Conservation (phyloP, 2,113 vertebrate genomes). For the Alaudala cheleensis region DNA sequence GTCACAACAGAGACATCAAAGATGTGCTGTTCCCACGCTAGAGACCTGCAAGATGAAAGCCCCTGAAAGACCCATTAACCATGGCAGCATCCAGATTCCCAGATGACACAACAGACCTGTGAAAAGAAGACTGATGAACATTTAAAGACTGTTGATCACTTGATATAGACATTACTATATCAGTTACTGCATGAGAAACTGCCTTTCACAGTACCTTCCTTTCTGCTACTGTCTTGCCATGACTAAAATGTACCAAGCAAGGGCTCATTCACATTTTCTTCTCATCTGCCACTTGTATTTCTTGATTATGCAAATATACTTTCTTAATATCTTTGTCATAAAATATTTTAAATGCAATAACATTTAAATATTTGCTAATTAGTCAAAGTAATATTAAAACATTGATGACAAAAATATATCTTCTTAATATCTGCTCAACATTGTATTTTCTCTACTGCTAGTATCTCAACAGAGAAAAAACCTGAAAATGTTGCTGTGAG, state of each 20-base stretch:
- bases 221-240: not conserved
- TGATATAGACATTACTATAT: not conserved
- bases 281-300: not conserved
- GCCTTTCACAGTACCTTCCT: not conserved
- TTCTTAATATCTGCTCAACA: not conserved
- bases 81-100: not conserved
- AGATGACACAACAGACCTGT: not conserved
- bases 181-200: not conserved
- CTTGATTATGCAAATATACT: not conserved
- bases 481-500: not conserved
- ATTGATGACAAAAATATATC: not conserved
- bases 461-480: not conserved
- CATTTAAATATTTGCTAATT: not conserved
- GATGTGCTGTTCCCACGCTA: not conserved
- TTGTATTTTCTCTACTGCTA: not conserved
- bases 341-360: not conserved
- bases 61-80: not conserved
- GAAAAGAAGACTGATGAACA: not conserved
- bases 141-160: not conserved
- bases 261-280: not conserved
- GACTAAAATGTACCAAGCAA: not conserved
- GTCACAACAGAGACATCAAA: not conserved
- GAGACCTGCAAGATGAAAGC: not conserved
- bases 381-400: not conserved
- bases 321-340: not conserved